Conservation (phyloP, 2,113 vertebrate species). For the Dipodomys stephensi region DNA sequence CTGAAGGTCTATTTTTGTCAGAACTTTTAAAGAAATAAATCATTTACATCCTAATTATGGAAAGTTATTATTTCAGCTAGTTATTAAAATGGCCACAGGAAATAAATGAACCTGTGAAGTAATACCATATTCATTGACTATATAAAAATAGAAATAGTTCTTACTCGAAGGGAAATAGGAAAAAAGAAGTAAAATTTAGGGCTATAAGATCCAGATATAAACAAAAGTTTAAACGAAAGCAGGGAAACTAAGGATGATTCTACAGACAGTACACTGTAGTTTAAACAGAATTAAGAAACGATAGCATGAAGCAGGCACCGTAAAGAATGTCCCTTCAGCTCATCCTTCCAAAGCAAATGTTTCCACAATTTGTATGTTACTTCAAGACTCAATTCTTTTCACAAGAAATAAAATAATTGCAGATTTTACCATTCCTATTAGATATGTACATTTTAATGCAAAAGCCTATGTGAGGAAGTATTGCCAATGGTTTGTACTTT, state of each 20-base stretch:
- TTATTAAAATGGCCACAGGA: slow-evolving; percentile 58
- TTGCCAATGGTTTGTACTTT: slow-evolving; percentile 19
- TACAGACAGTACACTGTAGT: background rate
- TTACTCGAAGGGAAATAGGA: background rate
- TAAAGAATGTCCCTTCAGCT: background rate
- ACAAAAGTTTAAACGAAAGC: background rate
- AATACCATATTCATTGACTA: background rate
- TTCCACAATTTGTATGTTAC: background rate
- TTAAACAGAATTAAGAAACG: slow-evolving; percentile 10
- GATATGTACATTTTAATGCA: background rate
- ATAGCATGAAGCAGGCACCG: background rate
- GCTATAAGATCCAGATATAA: background rate
- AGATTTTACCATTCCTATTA: background rate
- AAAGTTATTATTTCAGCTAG: slow-evolving; percentile 53
- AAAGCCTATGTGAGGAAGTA: background rate
- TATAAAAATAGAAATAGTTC: background rate
- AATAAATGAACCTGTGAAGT: slow-evolving; percentile 16
- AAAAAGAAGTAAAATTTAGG: background rate
- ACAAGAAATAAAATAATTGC: background rate
- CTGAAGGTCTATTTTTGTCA: slow-evolving; percentile 52
- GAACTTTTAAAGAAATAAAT: slow-evolving; percentile 69
- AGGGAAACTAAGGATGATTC: background rate
- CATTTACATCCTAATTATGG: slow-evolving; percentile 66
- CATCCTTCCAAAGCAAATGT: background rate
- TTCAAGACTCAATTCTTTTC: background rate